These are phyloP conservation scores for Augiades crinisus DNA, from an alignment of 2,888 invertebrate genomes.

Conservation along the genomic window DNA sequence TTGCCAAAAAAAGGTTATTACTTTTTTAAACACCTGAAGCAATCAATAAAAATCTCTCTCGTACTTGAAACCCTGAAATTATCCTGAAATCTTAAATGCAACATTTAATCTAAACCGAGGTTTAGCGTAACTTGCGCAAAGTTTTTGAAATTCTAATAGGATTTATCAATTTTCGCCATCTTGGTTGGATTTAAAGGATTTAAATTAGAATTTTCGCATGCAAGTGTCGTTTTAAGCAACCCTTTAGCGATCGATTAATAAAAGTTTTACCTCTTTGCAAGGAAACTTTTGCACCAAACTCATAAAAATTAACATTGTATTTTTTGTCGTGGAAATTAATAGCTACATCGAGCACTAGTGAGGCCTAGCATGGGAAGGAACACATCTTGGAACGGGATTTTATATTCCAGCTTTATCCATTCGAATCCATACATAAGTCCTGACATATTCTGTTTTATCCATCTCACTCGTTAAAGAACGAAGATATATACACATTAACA, in stretches of 20 bases:
- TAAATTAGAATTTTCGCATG: conserved; percentile 19
- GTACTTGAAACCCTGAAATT: background rate
- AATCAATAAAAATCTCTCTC: too few relatives aligned
- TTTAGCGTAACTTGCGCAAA: conserved; percentile 14
- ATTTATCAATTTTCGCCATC: conserved; percentile 12
- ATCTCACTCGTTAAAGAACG: too few relatives aligned
- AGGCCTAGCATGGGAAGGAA: too few relatives aligned
- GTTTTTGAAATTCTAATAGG: conserved; percentile 19
- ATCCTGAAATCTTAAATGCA: conserved; percentile 4
- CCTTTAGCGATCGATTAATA: background rate
- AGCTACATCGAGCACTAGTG: background rate
- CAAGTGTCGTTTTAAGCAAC: conserved; percentile 3
- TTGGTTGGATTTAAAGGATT: conserved; percentile 11
- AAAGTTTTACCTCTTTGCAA: conserved; percentile 7
- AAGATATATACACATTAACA: too few relatives aligned
- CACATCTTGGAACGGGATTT: too few relatives aligned
- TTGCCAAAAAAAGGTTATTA: too few relatives aligned
- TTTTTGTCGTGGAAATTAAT: too few relatives aligned
- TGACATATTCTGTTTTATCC: too few relatives aligned
- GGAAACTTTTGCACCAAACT: background rate
- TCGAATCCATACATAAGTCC: too few relatives aligned
- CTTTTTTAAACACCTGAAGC: too few relatives aligned
- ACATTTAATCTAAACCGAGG: conserved; percentile 13
- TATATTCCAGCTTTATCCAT: too few relatives aligned
- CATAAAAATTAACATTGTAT: too few relatives aligned